These are phyloP conservation scores for Archips crataeganus DNA, from an alignment of 2,888 invertebrate genomes.

Conservation along the genomic window DNA sequence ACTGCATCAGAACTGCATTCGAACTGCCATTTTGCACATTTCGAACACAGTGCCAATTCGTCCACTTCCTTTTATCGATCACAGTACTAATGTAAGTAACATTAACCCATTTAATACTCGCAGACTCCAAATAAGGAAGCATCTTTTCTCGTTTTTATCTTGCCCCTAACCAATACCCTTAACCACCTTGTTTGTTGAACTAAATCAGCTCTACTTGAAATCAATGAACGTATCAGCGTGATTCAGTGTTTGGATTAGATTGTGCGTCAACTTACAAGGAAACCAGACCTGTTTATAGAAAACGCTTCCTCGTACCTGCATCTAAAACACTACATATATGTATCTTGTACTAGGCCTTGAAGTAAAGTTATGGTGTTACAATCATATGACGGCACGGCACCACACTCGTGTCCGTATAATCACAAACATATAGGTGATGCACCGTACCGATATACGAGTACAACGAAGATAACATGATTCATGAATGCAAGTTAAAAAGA, in stretches of 20 bases:
- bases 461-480: too few species aligned
- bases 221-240: neutral
- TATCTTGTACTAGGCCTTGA: neutral
- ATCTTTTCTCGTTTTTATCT: too few species aligned
- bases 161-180: neutral
- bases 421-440: too few species aligned
- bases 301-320: neutral
- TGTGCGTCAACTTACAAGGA: constrained; percentile 6
- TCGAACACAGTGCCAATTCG: too few species aligned
- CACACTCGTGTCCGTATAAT: neutral
- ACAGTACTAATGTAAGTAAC: too few species aligned
- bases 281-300: constrained; percentile 10
- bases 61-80: too few species aligned
- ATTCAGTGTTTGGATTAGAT: constrained; percentile 1
- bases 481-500: too few species aligned
- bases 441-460: too few species aligned
- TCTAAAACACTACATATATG: neutral
- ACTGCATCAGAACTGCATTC: too few species aligned
- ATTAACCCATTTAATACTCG: too few species aligned
- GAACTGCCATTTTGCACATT: too few species aligned
- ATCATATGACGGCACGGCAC: neutral
- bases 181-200: neutral
- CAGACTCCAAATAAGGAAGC: too few species aligned
- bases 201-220: neutral
- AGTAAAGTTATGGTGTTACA: neutral